phyloP scores from a whole-genome alignment of 2,797 vertebrate genomes.

The Muscicapa comitata region DNA sequence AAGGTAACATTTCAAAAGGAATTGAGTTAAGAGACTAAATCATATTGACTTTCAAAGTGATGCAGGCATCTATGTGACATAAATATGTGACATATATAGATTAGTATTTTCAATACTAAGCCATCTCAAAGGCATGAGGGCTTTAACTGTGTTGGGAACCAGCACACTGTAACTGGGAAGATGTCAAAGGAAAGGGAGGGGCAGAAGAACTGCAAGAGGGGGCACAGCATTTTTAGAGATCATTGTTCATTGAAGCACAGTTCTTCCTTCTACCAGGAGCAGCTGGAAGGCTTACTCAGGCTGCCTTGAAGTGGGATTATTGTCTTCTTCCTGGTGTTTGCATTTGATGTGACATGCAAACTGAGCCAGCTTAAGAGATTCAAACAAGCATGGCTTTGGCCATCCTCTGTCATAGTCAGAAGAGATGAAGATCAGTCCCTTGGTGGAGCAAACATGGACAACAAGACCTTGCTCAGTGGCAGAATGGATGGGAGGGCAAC shows the following conservation, averaged over 20 bases:
- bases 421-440: not conserved
- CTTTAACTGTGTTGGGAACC: not conserved
- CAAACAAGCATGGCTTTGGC: not conserved
- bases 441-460: not conserved
- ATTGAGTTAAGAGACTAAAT: constrained; percentile 56
- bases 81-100: constrained; percentile 20
- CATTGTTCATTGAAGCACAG: not conserved
- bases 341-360: not conserved
- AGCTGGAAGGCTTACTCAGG: not conserved
- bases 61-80: not conserved
- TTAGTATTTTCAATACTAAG: not conserved
- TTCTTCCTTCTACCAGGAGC: not conserved
- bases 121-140: not conserved
- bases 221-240: not conserved
- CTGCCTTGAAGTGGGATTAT: not conserved
- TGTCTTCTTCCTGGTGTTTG: not conserved
- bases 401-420: not conserved
- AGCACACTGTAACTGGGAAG: not conserved
- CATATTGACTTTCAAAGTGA: constrained; percentile 32
- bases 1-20: constrained; percentile 52
- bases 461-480: not conserved
- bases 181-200: not conserved
- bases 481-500: not conserved
- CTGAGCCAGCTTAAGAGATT: not conserved
- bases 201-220: not conserved